These are phyloP conservation scores for Achlya flavicornis DNA, from an alignment of 2,888 invertebrate genomes.

Conservation along the genomic window DNA sequence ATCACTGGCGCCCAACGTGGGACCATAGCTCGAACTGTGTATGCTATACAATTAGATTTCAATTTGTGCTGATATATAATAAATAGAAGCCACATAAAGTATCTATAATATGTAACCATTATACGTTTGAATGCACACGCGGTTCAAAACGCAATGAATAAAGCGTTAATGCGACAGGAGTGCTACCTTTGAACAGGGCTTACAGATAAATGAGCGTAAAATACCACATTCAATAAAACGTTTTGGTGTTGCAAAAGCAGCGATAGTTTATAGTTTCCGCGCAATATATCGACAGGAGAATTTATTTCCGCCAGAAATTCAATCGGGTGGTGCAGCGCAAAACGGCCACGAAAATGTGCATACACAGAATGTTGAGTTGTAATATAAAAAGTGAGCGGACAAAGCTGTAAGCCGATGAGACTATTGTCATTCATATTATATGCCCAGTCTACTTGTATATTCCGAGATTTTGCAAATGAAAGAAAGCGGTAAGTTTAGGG, in stretches of 20 bases:
- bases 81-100: background rate
- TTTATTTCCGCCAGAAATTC: conserved; percentile 58
- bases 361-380: background rate
- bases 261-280: conserved; percentile 41
- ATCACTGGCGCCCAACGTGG: too few species aligned
- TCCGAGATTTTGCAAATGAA: too few species aligned
- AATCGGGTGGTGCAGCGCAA: conserved; percentile 37
- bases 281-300: conserved; percentile 54
- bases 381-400: too few species aligned
- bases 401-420: too few species aligned
- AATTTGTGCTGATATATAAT: background rate
- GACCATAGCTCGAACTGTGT: too few species aligned
- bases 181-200: background rate
- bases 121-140: background rate
- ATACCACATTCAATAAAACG: conserved; percentile 16
- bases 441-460: too few species aligned
- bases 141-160: conserved; percentile 14
- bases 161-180: conserved; percentile 10
- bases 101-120: background rate
- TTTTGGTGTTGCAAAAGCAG: conserved; percentile 30
- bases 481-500: background rate
- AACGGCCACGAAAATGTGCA: conserved; percentile 24
- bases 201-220: background rate
- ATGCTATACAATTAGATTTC: background rate
- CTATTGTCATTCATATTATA: too few species aligned